A percentile compares a stretch with the other conserved stretches of the same genome.
Conservation (phyloP, 1,140 invertebrate genomes). For the Procambarus virginalis region DNA sequence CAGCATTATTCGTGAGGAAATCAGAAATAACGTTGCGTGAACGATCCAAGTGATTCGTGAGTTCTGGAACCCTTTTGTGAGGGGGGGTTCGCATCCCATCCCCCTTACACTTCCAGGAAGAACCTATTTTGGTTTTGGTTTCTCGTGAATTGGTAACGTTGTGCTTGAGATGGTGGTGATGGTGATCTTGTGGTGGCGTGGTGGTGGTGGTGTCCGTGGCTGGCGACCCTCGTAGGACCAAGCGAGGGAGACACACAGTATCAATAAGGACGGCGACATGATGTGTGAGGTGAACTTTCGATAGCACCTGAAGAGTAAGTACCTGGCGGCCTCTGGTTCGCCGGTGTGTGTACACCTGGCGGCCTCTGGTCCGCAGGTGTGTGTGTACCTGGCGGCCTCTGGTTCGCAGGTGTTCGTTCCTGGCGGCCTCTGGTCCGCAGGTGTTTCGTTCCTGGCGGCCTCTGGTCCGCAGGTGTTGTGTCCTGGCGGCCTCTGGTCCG, state of each 20-base stretch:
- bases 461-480: too few species aligned
- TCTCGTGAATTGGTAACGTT: conserved; percentile 1
- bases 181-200: background rate
- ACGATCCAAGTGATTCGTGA: background rate
- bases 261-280: background rate
- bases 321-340: too few species aligned
- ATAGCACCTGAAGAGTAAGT: background rate
- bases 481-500: background rate
- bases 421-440: too few species aligned
- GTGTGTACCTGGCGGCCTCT: too few species aligned
- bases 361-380: too few species aligned
- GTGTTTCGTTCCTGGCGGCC: too few species aligned
- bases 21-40: background rate
- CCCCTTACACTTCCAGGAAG: conserved; percentile 16
- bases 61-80: too few species aligned
- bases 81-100: background rate
- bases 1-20: background rate
- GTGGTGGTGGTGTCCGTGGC: too few species aligned
- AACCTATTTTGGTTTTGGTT: conserved; percentile 30
- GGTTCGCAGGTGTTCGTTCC: too few species aligned
- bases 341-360: too few species aligned
- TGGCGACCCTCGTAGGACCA: too few species aligned
- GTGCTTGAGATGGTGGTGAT: background rate
- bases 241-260: background rate
- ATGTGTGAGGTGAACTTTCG: background rate